Percentiles rank a stretch among this genome's conserved stretches.
Evolutionary conservation across 2,888 invertebrate species (phyloP).

Genomic region (Leptothorax acervorum): DNA sequence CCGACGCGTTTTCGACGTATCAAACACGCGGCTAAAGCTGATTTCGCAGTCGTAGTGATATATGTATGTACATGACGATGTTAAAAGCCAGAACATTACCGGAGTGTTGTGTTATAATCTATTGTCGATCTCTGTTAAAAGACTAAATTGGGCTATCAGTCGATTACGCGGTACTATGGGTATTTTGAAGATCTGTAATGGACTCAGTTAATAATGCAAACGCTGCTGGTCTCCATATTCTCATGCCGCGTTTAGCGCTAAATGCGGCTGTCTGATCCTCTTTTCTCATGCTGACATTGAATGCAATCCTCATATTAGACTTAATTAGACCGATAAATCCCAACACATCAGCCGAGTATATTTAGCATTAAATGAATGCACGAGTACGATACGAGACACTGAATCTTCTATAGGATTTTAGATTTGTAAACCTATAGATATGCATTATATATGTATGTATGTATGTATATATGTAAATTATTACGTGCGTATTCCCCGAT

Average conservation of each 20-base stretch:
- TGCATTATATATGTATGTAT: neutral
- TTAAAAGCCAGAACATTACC: neutral
- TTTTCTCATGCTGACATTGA: constrained; percentile 40
- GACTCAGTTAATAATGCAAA: constrained; percentile 33
- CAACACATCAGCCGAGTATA: constrained; percentile 4
- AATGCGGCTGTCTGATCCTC: constrained; percentile 44
- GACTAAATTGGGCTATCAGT: constrained; percentile 14
- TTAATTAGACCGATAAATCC: constrained; percentile 51
- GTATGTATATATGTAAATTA: too few relatives aligned
- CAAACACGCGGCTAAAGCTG: neutral
- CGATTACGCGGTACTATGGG: constrained; percentile 12
- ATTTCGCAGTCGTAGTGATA: neutral
- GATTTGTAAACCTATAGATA: neutral
- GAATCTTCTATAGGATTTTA: neutral
- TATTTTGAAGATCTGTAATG: constrained; percentile 38
- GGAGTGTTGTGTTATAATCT: neutral
- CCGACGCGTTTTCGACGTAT: neutral
- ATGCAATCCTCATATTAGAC: constrained; percentile 41
- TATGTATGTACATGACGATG: neutral
- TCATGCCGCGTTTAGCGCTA: constrained; percentile 28
- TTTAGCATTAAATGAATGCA: constrained; percentile 18
- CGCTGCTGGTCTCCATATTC: constrained; percentile 8
- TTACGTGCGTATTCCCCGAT: neutral
- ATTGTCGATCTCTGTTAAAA: neutral
- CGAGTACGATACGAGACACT: neutral